Percentiles rank a stretch among this genome's conserved stretches.
Conservation (phyloP, 1,140 invertebrate genomes). For the Adelges cooleyi region DNA sequence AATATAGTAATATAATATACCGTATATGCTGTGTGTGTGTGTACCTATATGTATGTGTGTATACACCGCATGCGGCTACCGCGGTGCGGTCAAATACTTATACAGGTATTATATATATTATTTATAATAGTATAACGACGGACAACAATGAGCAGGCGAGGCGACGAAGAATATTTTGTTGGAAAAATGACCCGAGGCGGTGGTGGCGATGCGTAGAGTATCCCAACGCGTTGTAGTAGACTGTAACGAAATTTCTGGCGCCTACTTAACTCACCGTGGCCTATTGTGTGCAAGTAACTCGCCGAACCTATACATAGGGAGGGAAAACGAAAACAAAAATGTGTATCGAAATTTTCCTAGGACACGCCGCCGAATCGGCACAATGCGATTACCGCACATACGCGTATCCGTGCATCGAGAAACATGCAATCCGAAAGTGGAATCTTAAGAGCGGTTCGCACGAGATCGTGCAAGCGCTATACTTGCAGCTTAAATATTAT, state of each 20-base stretch:
- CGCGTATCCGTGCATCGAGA: too few relatives aligned
- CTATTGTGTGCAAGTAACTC: not conserved
- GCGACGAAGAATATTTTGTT: not conserved
- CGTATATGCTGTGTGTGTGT: not conserved
- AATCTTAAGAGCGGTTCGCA: too few relatives aligned
- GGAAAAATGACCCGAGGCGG: constrained; percentile 7
- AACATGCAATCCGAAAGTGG: too few relatives aligned
- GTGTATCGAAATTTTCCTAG: too few relatives aligned
- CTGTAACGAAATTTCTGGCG: constrained; percentile 28
- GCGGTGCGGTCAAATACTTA: not conserved
- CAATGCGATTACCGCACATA: too few relatives aligned
- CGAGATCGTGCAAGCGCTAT: too few relatives aligned
- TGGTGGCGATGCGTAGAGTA: not conserved
- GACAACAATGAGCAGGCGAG: not conserved
- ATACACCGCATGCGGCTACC: not conserved
- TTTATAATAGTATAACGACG: not conserved
- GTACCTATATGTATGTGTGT: not conserved
- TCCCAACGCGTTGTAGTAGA: constrained; percentile 3
- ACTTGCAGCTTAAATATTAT: too few relatives aligned
- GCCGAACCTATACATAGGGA: too few relatives aligned
- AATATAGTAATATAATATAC: too few relatives aligned
- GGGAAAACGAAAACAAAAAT: not conserved
- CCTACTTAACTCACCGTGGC: constrained; percentile 24
- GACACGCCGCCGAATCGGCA: too few relatives aligned
- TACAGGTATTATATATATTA: not conserved